Evolutionary conservation across 1,140 invertebrate species (phyloP).

Genomic region (Solen grandis): DNA sequence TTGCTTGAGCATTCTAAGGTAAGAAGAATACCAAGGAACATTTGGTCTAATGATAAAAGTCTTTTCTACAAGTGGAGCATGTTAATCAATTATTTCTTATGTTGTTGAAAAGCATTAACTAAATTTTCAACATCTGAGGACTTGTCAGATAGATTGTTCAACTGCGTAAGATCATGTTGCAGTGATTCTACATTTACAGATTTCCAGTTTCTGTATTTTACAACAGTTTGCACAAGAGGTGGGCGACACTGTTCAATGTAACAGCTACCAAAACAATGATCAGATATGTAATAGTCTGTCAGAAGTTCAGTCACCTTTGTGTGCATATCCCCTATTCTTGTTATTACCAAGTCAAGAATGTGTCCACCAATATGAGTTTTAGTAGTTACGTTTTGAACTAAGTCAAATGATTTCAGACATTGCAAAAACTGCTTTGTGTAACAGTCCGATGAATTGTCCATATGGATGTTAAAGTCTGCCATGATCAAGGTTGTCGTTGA

Average conservation of each 20-base stretch:
- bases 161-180: not conserved
- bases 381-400: constrained; percentile 1
- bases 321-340: too few species aligned
- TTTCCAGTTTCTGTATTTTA: constrained; percentile 15
- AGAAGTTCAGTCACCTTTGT: too few species aligned
- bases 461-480: constrained; percentile 23
- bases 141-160: not conserved
- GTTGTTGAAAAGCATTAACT: not conserved
- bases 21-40: not conserved
- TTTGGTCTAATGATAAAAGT: too few species aligned
- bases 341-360: constrained; percentile 10
- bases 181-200: constrained; percentile 6
- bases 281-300: constrained; percentile 14
- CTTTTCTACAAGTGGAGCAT: constrained; percentile 7
- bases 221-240: not conserved
- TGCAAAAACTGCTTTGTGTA: not conserved
- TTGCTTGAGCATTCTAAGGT: not conserved
- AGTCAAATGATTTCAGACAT: not conserved
- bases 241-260: constrained; percentile 5
- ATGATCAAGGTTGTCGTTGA: not conserved
- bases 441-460: constrained; percentile 10
- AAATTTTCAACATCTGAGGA: not conserved
- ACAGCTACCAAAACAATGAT: constrained; percentile 6
- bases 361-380: not conserved
- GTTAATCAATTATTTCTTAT: not conserved